Conservation (phyloP, 2,113 vertebrate genomes). For the Tinamus guttatus region DNA sequence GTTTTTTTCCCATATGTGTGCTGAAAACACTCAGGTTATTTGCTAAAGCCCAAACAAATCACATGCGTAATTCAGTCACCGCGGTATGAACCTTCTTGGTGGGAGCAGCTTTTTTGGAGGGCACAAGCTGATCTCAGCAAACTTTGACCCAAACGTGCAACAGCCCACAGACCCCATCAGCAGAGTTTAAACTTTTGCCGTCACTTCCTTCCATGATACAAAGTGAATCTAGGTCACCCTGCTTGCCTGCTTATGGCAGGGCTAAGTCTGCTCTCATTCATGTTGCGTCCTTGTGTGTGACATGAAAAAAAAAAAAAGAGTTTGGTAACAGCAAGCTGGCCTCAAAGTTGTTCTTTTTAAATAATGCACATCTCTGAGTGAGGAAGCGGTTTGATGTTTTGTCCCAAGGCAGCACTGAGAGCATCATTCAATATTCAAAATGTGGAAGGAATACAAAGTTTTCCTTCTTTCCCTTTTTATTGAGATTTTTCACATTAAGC, state of each 20-base stretch:
- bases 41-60: neutral
- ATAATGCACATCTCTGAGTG: neutral
- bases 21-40: neutral
- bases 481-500: neutral
- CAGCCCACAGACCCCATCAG: neutral
- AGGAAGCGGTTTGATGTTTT: slow-evolving; percentile 9
- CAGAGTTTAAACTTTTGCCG: slow-evolving; percentile 13
- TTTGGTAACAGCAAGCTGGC: neutral
- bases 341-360: slow-evolving; percentile 8
- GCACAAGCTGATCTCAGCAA: neutral
- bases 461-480: neutral
- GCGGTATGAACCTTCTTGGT: neutral
- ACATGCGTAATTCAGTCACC: slow-evolving; percentile 16
- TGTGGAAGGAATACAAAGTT: neutral
- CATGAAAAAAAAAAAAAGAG: neutral
- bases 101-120: slow-evolving; percentile 2
- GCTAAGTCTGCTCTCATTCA: slow-evolving; percentile 46
- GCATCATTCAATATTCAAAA: slow-evolving; percentile 10
- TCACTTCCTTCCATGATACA: slow-evolving; percentile 8
- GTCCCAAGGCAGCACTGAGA: neutral
- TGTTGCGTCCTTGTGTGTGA: neutral
- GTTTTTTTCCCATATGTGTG: rapidly evolving
- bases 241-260: neutral
- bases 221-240: slow-evolving; percentile 53
- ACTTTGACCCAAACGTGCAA: slow-evolving; percentile 15